Conservation (phyloP, 1,140 invertebrate genomes). For the Orchesella cincta region DNA sequence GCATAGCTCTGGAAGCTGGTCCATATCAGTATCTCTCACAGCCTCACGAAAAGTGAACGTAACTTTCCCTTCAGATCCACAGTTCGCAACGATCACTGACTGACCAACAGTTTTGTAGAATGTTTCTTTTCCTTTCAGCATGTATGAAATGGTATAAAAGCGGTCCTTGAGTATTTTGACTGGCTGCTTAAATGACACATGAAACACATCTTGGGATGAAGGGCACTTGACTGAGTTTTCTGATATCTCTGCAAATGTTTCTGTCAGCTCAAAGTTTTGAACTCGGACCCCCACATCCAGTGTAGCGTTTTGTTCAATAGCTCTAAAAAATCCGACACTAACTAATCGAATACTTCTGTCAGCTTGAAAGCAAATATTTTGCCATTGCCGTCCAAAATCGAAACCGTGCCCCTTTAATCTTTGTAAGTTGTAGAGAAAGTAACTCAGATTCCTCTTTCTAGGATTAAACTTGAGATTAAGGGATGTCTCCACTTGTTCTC, state of each 20-base stretch:
- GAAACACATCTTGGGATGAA: slow-evolving; percentile 40
- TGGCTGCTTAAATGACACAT: slow-evolving; percentile 43
- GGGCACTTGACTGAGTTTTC: slow-evolving; percentile 36
- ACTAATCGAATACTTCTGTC: slow-evolving; percentile 42
- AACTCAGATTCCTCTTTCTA: slow-evolving; percentile 35
- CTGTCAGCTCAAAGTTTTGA: slow-evolving; percentile 39
- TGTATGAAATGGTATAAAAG: slow-evolving; percentile 47
- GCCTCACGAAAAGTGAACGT: slow-evolving; percentile 41
- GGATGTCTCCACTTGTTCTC: slow-evolving; percentile 30
- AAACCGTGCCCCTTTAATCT: slow-evolving; percentile 44
- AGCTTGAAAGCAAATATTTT: slow-evolving; percentile 46
- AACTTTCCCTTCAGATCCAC: slow-evolving; percentile 37
- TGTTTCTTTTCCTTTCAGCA: slow-evolving; percentile 46
- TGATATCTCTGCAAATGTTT: slow-evolving; percentile 36
- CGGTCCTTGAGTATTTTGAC: slow-evolving; percentile 42
- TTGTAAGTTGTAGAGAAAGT: slow-evolving; percentile 46
- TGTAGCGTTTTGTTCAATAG: slow-evolving; percentile 34
- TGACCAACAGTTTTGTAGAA: slow-evolving; percentile 44
- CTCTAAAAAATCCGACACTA: slow-evolving; percentile 45
- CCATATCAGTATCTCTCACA: slow-evolving; percentile 42
- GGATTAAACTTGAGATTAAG: slow-evolving; percentile 42
- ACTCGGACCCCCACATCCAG: slow-evolving; percentile 36
- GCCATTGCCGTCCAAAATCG: slow-evolving; percentile 45
- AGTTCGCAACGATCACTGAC: slow-evolving; percentile 12
- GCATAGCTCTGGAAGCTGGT: slow-evolving; percentile 47